phyloP scores from a whole-genome alignment of 2,113 vertebrate genomes.

The Salvelinus fontinalis region DNA sequence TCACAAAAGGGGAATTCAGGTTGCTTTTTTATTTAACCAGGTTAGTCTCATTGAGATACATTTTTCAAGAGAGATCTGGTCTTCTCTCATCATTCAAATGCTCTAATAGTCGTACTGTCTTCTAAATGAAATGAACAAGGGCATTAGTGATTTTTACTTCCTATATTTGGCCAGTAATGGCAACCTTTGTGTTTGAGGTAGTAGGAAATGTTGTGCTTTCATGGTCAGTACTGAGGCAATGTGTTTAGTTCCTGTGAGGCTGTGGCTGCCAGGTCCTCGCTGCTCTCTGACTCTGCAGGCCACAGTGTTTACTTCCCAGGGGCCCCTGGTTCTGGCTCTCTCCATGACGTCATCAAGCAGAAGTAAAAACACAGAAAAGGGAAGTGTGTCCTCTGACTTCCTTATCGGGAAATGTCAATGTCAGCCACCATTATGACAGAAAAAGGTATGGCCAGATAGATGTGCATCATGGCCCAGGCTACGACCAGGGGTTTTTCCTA shows the following conservation, averaged over 20 bases:
- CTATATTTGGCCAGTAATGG: background rate
- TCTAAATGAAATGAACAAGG: background rate
- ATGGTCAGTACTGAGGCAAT: background rate
- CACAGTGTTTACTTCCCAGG: background rate
- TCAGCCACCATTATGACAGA: too few relatives aligned
- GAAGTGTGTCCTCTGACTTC: slow-evolving; percentile 35
- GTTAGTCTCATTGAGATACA: too few relatives aligned
- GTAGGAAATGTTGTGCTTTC: too few relatives aligned
- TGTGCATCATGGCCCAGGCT: background rate
- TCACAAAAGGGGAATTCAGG: too few relatives aligned
- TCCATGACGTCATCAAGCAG: background rate
- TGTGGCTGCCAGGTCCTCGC: background rate
- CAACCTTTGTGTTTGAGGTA: too few relatives aligned
- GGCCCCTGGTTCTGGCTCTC: background rate
- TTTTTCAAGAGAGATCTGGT: background rate
- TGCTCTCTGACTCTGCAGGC: background rate
- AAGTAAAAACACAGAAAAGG: slow-evolving; percentile 1
- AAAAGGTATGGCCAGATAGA: background rate
- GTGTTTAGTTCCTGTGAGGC: background rate
- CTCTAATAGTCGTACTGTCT: background rate
- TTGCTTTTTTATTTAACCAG: too few relatives aligned
- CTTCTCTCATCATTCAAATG: background rate
- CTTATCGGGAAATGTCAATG: background rate
- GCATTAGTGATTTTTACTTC: background rate
- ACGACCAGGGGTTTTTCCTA: background rate